Conservation (phyloP, 2,113 vertebrate species). For the Egretta garzetta region DNA sequence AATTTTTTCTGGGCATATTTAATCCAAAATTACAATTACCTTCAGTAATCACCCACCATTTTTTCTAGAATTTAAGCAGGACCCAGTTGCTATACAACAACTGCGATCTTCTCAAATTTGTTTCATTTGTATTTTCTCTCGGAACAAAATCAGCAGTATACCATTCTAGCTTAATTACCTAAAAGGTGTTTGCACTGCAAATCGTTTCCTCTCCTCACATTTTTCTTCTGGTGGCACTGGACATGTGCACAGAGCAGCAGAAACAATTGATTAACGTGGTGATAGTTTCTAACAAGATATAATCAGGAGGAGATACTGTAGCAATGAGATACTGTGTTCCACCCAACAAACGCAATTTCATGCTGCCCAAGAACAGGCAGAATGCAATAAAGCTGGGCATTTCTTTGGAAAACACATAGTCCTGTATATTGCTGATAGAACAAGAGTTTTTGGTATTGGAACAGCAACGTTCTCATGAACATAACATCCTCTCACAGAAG, state of each 20-base stretch:
- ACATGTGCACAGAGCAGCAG: not conserved
- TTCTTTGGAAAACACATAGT: not conserved
- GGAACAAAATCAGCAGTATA: not conserved
- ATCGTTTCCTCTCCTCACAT: not conserved
- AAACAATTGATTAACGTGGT: not conserved
- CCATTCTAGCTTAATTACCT: conserved; percentile 29
- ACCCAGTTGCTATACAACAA: not conserved
- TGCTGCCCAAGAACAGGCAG: not conserved
- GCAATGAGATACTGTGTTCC: not conserved
- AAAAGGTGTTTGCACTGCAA: conserved; percentile 28
- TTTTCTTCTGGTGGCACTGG: not conserved
- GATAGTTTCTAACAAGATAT: not conserved
- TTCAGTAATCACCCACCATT: rapidly evolving
- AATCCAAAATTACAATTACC: not conserved
- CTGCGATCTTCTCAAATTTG: not conserved
- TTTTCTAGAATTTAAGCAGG: not conserved
- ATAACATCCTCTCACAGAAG: not conserved
- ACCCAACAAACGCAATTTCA: not conserved
- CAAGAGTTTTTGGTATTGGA: not conserved
- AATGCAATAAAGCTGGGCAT: not conserved
- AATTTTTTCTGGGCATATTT: not conserved
- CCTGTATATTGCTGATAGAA: not conserved
- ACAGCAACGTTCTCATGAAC: not conserved
- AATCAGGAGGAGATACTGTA: not conserved
- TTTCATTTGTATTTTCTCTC: not conserved